Evolutionary conservation across 2,888 invertebrate species (phyloP), one percentile per base, ranked within the genome.

Genomic region (Spisula subtruncata): DNA sequence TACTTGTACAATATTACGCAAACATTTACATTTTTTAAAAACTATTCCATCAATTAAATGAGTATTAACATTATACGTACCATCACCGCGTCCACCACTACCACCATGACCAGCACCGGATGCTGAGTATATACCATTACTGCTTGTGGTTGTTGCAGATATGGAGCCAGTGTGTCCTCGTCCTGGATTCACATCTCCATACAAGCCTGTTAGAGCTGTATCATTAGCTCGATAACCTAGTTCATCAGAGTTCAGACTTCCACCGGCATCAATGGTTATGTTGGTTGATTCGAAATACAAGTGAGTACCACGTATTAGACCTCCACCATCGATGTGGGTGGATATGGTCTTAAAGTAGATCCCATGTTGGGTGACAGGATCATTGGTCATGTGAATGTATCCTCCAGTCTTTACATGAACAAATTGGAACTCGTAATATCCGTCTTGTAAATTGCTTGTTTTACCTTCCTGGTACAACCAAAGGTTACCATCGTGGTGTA

Each of bases 51-150:
- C 25, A 66, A 6, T 25, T 4, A 66, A 25, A 66, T 66, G 25
- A n/a, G 4, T 66, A 1, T 16, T 51, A 51, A 25, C 8, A 66
- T 10, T 20, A n/a, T 66, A 35, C 35, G 87, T 93, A 94, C 94
- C 93, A 88, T 92, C 80, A 0, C 92, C 94, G 81, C 93, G 92
- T 18, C 94, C 95, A 48, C 95, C 95, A 88, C 94, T 94, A 12
- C 95, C 95, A 18, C 95, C 95, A 90, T 95, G 94, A 1, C 95
- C 95, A 8, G 93, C 95, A 18, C 95, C 95, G 20, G 94, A 93
- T 25, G 93, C 93, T 35, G 85, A 80, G 32, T 41, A 85, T n/a
- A 85, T 80, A 2, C 93, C 93, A 12, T 95, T 95, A 20, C 95
- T 94, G 87, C 94, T 94, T 2, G 95, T 94, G 8, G 93, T 94